These are phyloP conservation scores for Eubasilissa regina DNA, from an alignment of 1,140 invertebrate species.

Conservation along the genomic window DNA sequence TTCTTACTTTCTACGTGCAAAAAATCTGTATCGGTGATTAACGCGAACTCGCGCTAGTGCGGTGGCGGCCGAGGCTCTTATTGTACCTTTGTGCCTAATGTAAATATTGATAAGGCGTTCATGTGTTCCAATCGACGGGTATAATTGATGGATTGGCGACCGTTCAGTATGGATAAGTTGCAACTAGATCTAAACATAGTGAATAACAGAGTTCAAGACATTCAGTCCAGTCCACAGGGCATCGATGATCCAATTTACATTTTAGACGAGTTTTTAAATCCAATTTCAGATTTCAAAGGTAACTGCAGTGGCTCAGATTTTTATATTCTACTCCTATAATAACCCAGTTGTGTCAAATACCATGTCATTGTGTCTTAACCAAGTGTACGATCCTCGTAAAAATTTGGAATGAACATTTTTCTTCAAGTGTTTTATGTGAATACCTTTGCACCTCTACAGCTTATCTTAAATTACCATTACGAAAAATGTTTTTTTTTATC, in stretches of 20 bases:
- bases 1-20: constrained; percentile 47
- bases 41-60: constrained; percentile 36
- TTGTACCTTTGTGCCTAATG: constrained; percentile 38
- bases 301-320: neutral
- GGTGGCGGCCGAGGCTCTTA: constrained; percentile 22
- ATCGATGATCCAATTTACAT: constrained; percentile 50
- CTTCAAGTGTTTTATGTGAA: too few relatives aligned
- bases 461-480: too few relatives aligned
- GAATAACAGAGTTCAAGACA: constrained; percentile 37
- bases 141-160: neutral
- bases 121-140: neutral
- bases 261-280: constrained; percentile 52
- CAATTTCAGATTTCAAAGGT: constrained; percentile 53
- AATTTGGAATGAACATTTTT: too few relatives aligned
- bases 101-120: constrained; percentile 45
- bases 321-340: too few relatives aligned
- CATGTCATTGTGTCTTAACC: too few relatives aligned
- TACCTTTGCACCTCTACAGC: too few relatives aligned
- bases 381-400: too few relatives aligned
- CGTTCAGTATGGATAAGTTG: constrained; percentile 51
- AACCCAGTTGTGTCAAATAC: too few relatives aligned
- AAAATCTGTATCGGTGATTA: constrained; percentile 40
- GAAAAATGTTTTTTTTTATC: too few relatives aligned
- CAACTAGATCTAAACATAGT: constrained; percentile 49
- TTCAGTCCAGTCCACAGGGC: constrained; percentile 7